phyloP scores from a whole-genome alignment of 1,140 invertebrate genomes.

The Aphis craccivora region DNA sequence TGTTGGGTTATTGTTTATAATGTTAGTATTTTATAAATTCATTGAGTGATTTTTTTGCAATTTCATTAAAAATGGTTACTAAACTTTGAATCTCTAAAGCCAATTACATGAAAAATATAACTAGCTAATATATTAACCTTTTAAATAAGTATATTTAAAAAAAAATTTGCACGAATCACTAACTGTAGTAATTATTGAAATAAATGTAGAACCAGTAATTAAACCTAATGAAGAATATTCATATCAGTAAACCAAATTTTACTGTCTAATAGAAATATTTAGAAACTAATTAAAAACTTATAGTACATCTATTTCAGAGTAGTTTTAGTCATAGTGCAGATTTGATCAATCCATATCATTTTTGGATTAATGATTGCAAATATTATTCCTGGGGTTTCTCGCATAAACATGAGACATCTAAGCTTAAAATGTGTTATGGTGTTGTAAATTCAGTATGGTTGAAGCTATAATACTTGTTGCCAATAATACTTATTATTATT shows the following conservation, averaged over 20 bases:
- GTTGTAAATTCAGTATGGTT: constrained; percentile 55
- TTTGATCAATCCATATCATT: constrained; percentile 1
- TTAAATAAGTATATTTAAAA: background rate
- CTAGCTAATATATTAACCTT: no score
- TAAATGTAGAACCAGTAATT: no score
- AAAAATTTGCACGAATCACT: background rate
- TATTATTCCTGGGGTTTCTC: background rate
- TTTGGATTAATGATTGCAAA: constrained; percentile 32
- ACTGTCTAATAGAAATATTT: background rate
- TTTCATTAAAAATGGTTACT: no score
- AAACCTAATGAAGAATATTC: background rate
- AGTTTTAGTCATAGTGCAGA: background rate
- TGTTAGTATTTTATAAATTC: no score
- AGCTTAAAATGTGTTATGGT: constrained; percentile 30
- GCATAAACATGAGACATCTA: constrained; percentile 30
- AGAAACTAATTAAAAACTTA: background rate
- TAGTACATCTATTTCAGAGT: constrained; percentile 38
- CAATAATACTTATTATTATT: background rate
- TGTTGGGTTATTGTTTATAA: background rate
- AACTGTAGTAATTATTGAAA: no score
- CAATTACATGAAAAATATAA: no score
- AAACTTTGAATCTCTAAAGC: no score
- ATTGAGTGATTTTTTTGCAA: no score
- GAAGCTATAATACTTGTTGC: constrained; percentile 48
- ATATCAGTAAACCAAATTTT: background rate